These are phyloP conservation scores for Siniperca undulata DNA, from an alignment of 2,797 vertebrate genomes.

Conservation along the genomic window DNA sequence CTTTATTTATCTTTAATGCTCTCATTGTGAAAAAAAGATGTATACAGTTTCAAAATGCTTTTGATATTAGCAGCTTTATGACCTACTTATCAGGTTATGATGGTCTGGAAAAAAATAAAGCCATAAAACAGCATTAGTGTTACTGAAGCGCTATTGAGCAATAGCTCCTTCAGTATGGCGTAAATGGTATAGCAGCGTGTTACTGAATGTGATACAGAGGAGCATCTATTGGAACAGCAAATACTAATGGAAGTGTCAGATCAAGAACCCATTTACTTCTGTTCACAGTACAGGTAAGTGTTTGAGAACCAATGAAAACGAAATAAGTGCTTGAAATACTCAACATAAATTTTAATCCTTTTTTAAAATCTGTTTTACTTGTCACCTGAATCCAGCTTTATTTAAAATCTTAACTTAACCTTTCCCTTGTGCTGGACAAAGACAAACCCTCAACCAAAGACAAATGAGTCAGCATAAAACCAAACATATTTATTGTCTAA, in stretches of 20 bases:
- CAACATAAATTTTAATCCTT: neutral
- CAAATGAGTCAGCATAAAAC: constrained; percentile 11
- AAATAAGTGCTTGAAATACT: constrained; percentile 4
- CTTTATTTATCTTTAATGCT: constrained; percentile 36
- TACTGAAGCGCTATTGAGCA: constrained; percentile 45
- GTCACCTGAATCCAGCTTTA: neutral
- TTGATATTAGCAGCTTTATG: constrained; percentile 29
- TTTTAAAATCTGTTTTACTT: neutral
- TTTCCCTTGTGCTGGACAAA: neutral
- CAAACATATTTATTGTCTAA: constrained; percentile 6
- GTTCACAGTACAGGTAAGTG: neutral
- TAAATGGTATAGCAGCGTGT: constrained; percentile 27
- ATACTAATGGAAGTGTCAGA: constrained; percentile 15
- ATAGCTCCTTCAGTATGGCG: constrained; percentile 6
- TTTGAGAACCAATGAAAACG: neutral
- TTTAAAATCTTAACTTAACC: neutral
- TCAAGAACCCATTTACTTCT: constrained; percentile 7
- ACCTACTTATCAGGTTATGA: constrained; percentile 29
- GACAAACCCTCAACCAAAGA: neutral
- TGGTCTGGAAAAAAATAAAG: constrained; percentile 27
- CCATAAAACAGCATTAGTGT: constrained; percentile 44
- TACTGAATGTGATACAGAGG: constrained; percentile 36
- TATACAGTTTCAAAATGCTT: constrained; percentile 55
- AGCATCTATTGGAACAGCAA: constrained; percentile 13
- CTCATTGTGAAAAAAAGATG: constrained; percentile 38